Evolutionary conservation across 2,113 vertebrate genomes (phyloP).

Genomic region (Clarias gariepinus): DNA sequence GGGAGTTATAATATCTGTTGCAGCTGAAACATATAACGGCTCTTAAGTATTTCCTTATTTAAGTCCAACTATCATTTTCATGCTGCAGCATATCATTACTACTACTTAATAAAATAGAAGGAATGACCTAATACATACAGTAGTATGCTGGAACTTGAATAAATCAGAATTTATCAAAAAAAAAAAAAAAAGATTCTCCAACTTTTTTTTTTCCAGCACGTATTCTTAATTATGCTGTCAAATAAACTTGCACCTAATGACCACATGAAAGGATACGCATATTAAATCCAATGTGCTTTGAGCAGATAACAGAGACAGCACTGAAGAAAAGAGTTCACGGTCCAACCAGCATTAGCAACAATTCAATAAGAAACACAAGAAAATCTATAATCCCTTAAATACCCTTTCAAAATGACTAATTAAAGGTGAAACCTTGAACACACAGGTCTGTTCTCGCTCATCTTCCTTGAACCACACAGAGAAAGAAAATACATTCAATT

Average conservation of each 20-base stretch:
- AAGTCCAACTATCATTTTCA: no score
- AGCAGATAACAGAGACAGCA: not conserved
- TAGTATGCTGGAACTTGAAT: not conserved
- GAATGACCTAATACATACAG: not conserved
- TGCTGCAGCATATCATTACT: not conserved
- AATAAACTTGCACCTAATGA: not conserved
- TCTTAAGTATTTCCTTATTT: no score
- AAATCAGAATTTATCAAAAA: no score
- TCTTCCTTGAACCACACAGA: not conserved
- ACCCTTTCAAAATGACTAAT: not conserved
- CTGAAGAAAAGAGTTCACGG: not conserved
- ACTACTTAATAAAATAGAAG: not conserved
- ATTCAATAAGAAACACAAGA: not conserved
- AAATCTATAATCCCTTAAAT: not conserved
- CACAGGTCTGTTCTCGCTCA: not conserved
- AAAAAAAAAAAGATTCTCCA: not conserved
- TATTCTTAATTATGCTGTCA: not conserved
- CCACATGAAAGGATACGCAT: not conserved
- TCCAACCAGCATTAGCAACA: not conserved
- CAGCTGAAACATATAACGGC: no score
- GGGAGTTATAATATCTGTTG: no score
- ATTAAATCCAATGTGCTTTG: not conserved
- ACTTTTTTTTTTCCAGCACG: not conserved
- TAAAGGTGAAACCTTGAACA: conserved; percentile 5
- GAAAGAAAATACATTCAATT: not conserved